These are phyloP conservation scores for Serranus cabrilla DNA, from an alignment of 2,797 vertebrate genomes.

Conservation along the genomic window DNA sequence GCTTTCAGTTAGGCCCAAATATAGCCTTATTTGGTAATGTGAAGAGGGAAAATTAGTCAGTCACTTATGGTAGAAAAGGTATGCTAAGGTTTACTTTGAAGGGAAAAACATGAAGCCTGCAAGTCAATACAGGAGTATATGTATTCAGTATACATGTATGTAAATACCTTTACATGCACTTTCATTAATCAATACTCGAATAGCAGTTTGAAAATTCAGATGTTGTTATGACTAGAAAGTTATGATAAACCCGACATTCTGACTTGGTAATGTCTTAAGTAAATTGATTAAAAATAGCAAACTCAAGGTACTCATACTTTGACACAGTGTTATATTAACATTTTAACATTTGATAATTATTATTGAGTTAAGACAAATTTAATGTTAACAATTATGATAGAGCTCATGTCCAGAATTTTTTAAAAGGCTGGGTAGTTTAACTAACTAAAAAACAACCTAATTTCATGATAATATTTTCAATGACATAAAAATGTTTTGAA, in stretches of 20 bases:
- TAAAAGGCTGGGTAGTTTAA: neutral
- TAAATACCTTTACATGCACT: neutral
- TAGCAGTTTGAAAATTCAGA: neutral
- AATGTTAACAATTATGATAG: neutral
- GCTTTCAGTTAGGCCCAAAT: conserved; percentile 2
- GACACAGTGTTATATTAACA: too few species aligned
- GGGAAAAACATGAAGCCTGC: neutral
- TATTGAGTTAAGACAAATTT: neutral
- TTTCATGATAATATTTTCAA: neutral
- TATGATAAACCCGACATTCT: neutral
- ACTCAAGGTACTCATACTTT: too few species aligned
- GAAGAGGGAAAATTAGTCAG: neutral
- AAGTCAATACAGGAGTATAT: neutral
- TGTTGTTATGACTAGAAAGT: neutral
- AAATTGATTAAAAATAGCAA: too few species aligned
- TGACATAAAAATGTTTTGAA: neutral
- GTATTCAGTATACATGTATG: neutral
- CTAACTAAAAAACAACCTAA: neutral
- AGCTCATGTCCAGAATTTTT: neutral
- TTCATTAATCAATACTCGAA: neutral
- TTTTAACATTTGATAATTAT: neutral
- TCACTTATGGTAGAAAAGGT: neutral
- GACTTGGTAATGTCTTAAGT: neutral
- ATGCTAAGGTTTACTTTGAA: neutral
- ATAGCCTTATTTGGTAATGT: conserved; percentile 7